Base-by-base conservation (phyloP, 2,113 vertebrate species). In the Castor canadensis region DNA sequence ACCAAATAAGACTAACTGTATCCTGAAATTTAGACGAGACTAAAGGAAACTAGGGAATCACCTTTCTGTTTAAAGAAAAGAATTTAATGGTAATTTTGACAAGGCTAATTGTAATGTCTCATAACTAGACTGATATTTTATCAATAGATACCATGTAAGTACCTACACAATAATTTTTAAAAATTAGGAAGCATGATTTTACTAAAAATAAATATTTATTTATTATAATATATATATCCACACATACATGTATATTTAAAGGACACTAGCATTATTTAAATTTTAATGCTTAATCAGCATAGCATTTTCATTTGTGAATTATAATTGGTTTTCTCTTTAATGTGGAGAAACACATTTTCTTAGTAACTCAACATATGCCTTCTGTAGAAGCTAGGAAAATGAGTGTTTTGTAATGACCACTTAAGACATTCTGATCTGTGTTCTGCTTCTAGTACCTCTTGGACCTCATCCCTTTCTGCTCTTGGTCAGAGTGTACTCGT, bases 1-100 rank as follows among this genome's bases (percentile, higher is more conserved):
- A 91, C 72, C 76, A 95, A 86, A 79, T 93, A 91, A 82, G 62
- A 95, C 40, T 91, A 93, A 54, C 15, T 45, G 3, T 89, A 86
- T 58, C 10, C 49, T 85, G 92, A 93, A 87, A 71, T 82, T 91
- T 94, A 88, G 52, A 60, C 1, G 82, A 89, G 32, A 94, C 52
- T 92, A 47, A 76, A 93, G 15, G 12, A 35, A 85, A 72, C 49
- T 26, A 81, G 24, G 38, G n/a, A 86, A 88, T 84, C 26, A 76
- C 40, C 4, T 67, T 64, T 85, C 82, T 83, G 22, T 79, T 93
- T 77, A 60, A 95, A 66, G 56, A 93, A 89, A 90, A 72, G 1
- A 58, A 40, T 72, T 62, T 58, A 6, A 77, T 93, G 30, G 32
- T 91, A 24, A 87, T 66, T 94, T 94, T 95, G 52, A 64, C 32